Base-by-base conservation (phyloP, 2,888 invertebrate genomes). In the Ctena decussata region DNA sequence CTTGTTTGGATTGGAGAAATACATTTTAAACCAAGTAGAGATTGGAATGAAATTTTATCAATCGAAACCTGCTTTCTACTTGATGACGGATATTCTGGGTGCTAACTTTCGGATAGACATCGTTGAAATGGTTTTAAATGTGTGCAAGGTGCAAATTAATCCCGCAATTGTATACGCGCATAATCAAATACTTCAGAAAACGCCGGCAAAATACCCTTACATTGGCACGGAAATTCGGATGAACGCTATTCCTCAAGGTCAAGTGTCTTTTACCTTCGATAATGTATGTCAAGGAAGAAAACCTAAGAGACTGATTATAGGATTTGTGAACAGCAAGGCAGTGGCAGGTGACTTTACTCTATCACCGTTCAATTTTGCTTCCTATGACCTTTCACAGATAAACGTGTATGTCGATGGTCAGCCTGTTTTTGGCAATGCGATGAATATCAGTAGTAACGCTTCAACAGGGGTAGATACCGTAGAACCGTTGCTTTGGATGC, bases 31-130 rank as follows among this genome's bases (percentile, higher is more conserved):
- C 39, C 77, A 82, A 39, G 35, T 65, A 3, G 76, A 71, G 6
- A 53, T 85, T 27, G 65, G 70, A 32, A 46, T 85, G 21, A 85
- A 82, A 76, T 79, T 82, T n/a, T 79, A 79, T 71, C 69, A 75
- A 49, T 35, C 85, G 2, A 85, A 79, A 73, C 85, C 85, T 0
- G 53, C 44, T 0, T 85, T 82, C 69, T 85, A 74, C 32, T 65
- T 82, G 3, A 78, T 76, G 76, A 72, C 75, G 0, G 73, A 75
- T 53, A 49, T 30, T 8, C 3, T 71, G 15, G 24, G 27, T 11
- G 76, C 82, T 21, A 76, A 69, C 44, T 85, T 49, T 37, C 65
- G 53, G 65, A 74, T 85, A 35, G 65, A 44, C n/a, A 76, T 85
- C n/a, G 82, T 75, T 15, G 80, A 82, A 6, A 82, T 85, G 73